Percentiles rank a stretch among this genome's conserved stretches.
These are phyloP conservation scores for Samia ricini DNA, from an alignment of 1,140 invertebrate genomes.

Conservation along the genomic window DNA sequence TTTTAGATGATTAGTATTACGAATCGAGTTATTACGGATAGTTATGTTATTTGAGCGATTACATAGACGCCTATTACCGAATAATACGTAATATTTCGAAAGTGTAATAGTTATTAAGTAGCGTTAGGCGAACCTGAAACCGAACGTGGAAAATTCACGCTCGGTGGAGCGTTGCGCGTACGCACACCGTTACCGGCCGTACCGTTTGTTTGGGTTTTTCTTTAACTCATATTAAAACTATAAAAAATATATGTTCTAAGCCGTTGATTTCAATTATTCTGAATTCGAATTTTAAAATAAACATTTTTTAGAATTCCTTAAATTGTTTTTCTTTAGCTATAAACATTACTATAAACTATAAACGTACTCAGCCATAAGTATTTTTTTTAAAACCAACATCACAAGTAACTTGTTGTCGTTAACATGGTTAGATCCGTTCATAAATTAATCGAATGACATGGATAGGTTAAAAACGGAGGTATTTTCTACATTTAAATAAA, in stretches of 20 bases:
- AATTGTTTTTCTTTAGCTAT: too few relatives aligned
- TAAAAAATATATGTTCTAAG: not conserved
- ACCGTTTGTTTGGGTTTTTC: not conserved
- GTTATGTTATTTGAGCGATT: slow-evolving; percentile 54
- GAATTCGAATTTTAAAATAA: too few relatives aligned
- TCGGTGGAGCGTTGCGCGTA: slow-evolving; percentile 56
- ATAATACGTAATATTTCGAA: slow-evolving; percentile 72
- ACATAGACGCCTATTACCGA: slow-evolving; percentile 60
- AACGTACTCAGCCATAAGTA: too few relatives aligned
- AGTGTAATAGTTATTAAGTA: slow-evolving; percentile 68
- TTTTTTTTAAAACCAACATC: too few relatives aligned
- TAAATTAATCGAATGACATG: too few relatives aligned
- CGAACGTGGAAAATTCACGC: slow-evolving; percentile 74
- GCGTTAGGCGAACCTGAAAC: slow-evolving; percentile 69
- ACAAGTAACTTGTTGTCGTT: too few relatives aligned
- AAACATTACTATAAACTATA: too few relatives aligned
- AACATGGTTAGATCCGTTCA: too few relatives aligned
- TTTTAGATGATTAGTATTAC: not conserved
- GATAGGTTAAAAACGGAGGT: too few relatives aligned
- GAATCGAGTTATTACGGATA: slow-evolving; percentile 14
- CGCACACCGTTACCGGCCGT: not conserved
- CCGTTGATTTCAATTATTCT: not conserved
- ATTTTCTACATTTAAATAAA: too few relatives aligned
- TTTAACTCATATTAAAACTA: not conserved
- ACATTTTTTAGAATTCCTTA: too few relatives aligned